phyloP scores from a whole-genome alignment of 2,113 vertebrate species.

The Lates calcarifer region DNA sequence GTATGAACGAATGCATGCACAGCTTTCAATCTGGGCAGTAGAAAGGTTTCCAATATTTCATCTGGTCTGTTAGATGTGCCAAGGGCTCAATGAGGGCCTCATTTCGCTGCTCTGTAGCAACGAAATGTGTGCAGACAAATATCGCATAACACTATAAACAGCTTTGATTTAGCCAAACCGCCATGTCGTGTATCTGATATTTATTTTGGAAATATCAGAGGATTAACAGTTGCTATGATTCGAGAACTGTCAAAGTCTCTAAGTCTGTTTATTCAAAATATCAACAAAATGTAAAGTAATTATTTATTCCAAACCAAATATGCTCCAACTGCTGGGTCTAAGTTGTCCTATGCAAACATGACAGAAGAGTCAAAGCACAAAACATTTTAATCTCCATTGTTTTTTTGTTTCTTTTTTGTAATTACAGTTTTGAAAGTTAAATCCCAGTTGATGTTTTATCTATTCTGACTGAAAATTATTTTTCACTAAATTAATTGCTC shows the following conservation, averaged over 20 bases:
- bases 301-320: slow-evolving; percentile 43
- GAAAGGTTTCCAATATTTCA: slow-evolving; percentile 80
- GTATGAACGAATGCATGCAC: slow-evolving; percentile 57
- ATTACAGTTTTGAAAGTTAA: slow-evolving; percentile 73
- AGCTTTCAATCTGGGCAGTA: slow-evolving; percentile 69
- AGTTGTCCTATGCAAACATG: slow-evolving; percentile 37
- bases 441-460: slow-evolving; percentile 73
- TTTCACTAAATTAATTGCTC: slow-evolving; percentile 74
- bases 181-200: slow-evolving; percentile 39
- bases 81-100: slow-evolving; percentile 54
- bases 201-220: slow-evolving; percentile 46
- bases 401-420: slow-evolving; percentile 50
- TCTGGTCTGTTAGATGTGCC: slow-evolving; percentile 68
- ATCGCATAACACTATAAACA: slow-evolving; percentile 50
- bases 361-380: slow-evolving; percentile 26
- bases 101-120: slow-evolving; percentile 44
- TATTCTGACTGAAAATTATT: slow-evolving; percentile 66
- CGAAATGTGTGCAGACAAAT: slow-evolving; percentile 59
- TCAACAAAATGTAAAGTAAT: slow-evolving; percentile 29
- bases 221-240: slow-evolving; percentile 29
- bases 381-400: slow-evolving; percentile 46
- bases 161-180: slow-evolving; percentile 31
- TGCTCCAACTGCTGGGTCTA: slow-evolving; percentile 2
- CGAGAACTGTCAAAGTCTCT: slow-evolving; percentile 18
- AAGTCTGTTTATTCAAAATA: slow-evolving; percentile 48